Percentiles rank a stretch among this genome's conserved stretches.
Conservation (phyloP, 2,797 vertebrate species). For the Melopsittacus undulatus region DNA sequence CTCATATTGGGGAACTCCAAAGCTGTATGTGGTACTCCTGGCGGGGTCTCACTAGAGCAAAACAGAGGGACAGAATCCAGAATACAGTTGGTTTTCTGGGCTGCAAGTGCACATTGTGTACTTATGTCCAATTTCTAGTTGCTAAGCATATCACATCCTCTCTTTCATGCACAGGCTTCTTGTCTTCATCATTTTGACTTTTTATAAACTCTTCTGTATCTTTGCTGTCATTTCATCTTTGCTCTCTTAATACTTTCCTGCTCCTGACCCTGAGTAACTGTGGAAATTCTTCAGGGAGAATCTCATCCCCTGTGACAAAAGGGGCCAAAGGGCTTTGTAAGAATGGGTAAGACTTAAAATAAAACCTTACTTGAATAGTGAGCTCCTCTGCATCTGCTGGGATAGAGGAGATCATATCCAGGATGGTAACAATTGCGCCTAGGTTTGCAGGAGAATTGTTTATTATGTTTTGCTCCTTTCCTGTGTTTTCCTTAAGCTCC, state of each 20-base stretch:
- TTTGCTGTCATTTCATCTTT: neutral
- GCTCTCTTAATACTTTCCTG: neutral
- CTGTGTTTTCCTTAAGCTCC: constrained; percentile 8
- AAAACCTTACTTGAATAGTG: constrained; percentile 66
- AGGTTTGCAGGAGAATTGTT: constrained; percentile 72
- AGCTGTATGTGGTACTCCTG: neutral
- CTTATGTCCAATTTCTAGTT: neutral
- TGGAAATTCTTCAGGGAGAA: neutral
- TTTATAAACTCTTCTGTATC: neutral
- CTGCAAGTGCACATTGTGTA: neutral
- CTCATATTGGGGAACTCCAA: neutral
- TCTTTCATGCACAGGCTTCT: neutral
- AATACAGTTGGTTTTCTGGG: neutral
- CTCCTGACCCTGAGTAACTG: neutral
- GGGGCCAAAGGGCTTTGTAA: neutral
- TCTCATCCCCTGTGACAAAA: neutral
- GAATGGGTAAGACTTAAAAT: neutral
- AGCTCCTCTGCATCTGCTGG: constrained; percentile 7
- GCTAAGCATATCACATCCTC: neutral
- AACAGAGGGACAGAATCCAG: neutral
- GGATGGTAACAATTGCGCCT: constrained; percentile 76
- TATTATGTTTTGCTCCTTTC: neutral
- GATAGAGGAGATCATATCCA: constrained; percentile 75
- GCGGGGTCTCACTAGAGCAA: neutral
- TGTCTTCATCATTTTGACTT: neutral